Conservation (phyloP, 2,888 invertebrate genomes). For the Ectemnius continuus region DNA sequence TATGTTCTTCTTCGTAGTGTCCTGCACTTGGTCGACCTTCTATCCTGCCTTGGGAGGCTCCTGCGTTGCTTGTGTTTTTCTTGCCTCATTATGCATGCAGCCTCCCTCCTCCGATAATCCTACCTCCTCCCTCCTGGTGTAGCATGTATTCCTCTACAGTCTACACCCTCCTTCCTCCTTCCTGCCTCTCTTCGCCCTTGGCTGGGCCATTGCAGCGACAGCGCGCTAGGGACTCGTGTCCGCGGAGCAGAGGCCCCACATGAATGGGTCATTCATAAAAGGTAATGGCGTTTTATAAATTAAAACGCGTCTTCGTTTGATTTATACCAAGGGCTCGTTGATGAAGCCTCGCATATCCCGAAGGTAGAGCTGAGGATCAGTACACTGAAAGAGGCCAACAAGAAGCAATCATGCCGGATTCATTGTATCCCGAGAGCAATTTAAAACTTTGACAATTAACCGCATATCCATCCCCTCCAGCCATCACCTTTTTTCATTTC, state of each 20-base stretch:
- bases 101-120: no score
- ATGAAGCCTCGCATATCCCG: constrained; percentile 54
- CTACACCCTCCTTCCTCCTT: neutral
- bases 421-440: constrained; percentile 41
- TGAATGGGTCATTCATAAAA: constrained; percentile 69
- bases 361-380: constrained; percentile 8
- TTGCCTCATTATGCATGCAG: neutral
- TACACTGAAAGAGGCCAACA: constrained; percentile 13
- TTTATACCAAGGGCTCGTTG: constrained; percentile 65
- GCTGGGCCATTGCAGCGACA: constrained; percentile 41
- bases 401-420: constrained; percentile 21
- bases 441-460: constrained; percentile 45
- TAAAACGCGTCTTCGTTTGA: constrained; percentile 64
- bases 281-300: constrained; percentile 66
- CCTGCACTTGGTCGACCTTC: constrained; percentile 14
- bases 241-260: constrained; percentile 50
- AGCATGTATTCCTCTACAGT: neutral
- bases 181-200: constrained; percentile 3
- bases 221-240: constrained; percentile 55
- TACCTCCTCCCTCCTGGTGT: neutral
- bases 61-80: constrained; percentile 2
- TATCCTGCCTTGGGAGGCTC: constrained; percentile 19
- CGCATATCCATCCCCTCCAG: constrained; percentile 57
- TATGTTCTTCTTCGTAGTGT: constrained; percentile 9
- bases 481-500: constrained; percentile 9